These are phyloP conservation scores for Arctopsyche grandis DNA, from an alignment of 1,140 invertebrate species.

Conservation along the genomic window DNA sequence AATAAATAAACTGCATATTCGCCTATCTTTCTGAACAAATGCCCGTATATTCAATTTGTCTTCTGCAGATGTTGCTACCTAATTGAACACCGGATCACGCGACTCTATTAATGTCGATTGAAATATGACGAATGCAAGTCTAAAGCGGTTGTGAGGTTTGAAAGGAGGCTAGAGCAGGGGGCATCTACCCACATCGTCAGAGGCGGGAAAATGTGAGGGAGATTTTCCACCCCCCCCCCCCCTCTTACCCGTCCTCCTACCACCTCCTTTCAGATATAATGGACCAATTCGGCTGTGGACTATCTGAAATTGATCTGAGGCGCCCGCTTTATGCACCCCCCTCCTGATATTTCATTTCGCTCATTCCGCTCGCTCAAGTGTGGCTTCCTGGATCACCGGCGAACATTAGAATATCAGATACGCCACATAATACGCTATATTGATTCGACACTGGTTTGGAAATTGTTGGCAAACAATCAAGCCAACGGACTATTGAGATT, in stretches of 20 bases:
- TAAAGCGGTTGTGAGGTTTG: constrained; percentile 25
- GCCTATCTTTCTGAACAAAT: too few relatives aligned
- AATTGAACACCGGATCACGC: too few relatives aligned
- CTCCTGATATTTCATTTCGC: constrained; percentile 50
- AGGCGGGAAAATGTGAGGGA: not conserved
- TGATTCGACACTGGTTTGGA: not conserved
- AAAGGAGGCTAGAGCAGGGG: not conserved
- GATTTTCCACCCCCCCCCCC: not conserved
- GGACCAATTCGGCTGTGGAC: constrained; percentile 42
- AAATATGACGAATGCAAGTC: constrained; percentile 23
- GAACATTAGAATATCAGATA: constrained; percentile 40
- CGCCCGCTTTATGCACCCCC: constrained; percentile 38
- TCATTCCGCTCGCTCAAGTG: constrained; percentile 47
- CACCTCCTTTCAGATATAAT: constrained; percentile 38
- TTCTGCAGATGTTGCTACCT: too few relatives aligned
- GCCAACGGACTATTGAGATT: not conserved
- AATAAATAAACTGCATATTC: too few relatives aligned
- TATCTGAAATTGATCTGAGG: constrained; percentile 52
- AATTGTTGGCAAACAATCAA: not conserved
- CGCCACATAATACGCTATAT: constrained; percentile 9
- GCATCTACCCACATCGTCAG: not conserved
- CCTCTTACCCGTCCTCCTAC: not conserved
- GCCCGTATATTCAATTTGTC: too few relatives aligned
- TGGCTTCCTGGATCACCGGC: constrained; percentile 40
- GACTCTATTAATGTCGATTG: too few relatives aligned